phyloP scores from a whole-genome alignment of 2,888 invertebrate species.

The Apantesis nais region DNA sequence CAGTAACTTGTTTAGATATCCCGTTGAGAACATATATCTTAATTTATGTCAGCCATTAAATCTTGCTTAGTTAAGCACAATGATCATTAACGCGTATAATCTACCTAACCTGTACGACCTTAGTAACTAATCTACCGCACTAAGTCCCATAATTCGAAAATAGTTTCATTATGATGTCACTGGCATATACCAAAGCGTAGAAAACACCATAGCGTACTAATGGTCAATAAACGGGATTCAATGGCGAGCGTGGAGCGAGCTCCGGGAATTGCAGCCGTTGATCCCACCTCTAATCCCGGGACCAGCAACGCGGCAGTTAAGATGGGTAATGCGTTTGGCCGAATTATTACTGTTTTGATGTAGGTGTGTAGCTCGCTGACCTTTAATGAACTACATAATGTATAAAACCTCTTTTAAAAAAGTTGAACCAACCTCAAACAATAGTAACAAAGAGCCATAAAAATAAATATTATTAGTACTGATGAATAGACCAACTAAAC shows the following conservation, averaged over 20 bases:
- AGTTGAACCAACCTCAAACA: no score
- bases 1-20: not conserved
- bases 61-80: not conserved
- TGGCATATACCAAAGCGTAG: conserved; percentile 44
- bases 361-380: conserved; percentile 9
- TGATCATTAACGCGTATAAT: not conserved
- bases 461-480: no score
- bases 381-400: not conserved
- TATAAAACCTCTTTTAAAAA: no score
- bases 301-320: conserved; percentile 51
- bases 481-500: no score
- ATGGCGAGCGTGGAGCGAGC: conserved; percentile 49
- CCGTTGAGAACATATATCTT: not conserved
- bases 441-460: no score
- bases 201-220: conserved; percentile 55
- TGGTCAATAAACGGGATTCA: conserved; percentile 65
- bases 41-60: not conserved
- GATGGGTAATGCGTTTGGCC: conserved; percentile 50
- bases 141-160: conserved; percentile 45
- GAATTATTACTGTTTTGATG: conserved; percentile 49
- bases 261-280: conserved; percentile 56
- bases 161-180: conserved; percentile 46
- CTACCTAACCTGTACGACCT: not conserved
- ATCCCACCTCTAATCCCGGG: conserved; percentile 61
- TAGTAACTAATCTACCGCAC: conserved; percentile 31